A percentile compares a stretch with the other conserved stretches of the same genome.
These are phyloP conservation scores for Pardalotus punctatus DNA, from an alignment of 2,113 vertebrate genomes.

Conservation along the genomic window DNA sequence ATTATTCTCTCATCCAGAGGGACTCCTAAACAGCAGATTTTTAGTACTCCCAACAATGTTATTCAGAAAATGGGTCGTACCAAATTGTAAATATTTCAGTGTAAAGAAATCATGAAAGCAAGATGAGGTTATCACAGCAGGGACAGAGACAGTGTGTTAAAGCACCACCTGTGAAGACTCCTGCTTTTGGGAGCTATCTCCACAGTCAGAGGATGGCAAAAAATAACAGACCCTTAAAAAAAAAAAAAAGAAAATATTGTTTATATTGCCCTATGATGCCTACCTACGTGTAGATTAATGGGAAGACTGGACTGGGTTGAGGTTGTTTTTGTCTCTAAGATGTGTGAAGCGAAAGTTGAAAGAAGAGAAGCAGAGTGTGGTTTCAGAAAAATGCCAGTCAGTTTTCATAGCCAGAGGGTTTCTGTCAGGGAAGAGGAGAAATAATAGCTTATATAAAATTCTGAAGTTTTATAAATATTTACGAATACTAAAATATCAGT, in stretches of 20 bases:
- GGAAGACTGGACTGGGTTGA: not conserved
- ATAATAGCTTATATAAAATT: not conserved
- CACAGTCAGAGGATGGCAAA: not conserved
- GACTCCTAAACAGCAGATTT: not conserved
- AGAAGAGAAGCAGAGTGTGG: not conserved
- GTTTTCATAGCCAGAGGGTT: not conserved
- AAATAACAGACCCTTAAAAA: not conserved
- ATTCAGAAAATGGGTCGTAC: not conserved
- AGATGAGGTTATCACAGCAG: not conserved
- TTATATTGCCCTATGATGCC: not conserved
- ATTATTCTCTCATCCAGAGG: not conserved
- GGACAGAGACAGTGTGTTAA: not conserved
- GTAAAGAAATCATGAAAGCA: not conserved
- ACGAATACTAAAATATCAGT: not conserved
- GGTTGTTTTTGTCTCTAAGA: not conserved
- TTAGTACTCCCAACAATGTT: not conserved
- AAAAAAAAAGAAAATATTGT: not conserved
- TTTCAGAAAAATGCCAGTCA: not conserved
- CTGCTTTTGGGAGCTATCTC: not conserved
- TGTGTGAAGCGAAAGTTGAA: not conserved
- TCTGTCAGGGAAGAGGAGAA: not conserved
- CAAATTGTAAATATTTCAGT: not conserved
- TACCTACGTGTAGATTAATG: not conserved
- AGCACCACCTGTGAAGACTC: not conserved
- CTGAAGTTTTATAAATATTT: not conserved